phyloP scores from a whole-genome alignment of 2,888 invertebrate species.

The Timema podura region DNA sequence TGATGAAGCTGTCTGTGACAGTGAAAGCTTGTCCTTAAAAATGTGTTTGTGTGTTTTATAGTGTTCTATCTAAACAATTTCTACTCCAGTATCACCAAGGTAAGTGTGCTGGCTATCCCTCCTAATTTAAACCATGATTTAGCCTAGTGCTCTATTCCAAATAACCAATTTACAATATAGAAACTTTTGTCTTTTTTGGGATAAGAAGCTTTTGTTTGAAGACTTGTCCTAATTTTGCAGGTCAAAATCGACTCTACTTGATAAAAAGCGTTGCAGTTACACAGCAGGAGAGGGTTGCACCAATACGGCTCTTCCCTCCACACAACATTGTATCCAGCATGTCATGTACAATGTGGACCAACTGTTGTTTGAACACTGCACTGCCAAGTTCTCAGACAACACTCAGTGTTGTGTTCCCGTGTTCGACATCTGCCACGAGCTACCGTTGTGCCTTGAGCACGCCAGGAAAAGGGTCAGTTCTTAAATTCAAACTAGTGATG shows the following conservation, averaged over 20 bases:
- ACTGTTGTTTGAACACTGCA: slow-evolving; percentile 73
- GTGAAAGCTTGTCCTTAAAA: too few species aligned
- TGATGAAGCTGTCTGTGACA: too few species aligned
- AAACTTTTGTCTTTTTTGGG: neutral
- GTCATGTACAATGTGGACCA: slow-evolving; percentile 83
- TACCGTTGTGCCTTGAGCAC: slow-evolving; percentile 83
- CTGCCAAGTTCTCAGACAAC: slow-evolving; percentile 73
- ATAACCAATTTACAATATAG: neutral
- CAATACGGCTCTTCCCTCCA: slow-evolving; percentile 63
- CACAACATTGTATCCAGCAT: slow-evolving; percentile 78
- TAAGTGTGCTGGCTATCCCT: too few species aligned
- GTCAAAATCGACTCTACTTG: slow-evolving; percentile 36
- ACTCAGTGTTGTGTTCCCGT: slow-evolving; percentile 75
- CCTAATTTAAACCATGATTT: too few species aligned
- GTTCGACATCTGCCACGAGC: slow-evolving; percentile 71
- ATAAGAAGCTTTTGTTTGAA: neutral
- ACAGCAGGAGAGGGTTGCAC: too few species aligned
- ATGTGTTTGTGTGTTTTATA: too few species aligned
- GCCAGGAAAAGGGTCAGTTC: slow-evolving; percentile 67
- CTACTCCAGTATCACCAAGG: too few species aligned
- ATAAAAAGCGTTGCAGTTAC: slow-evolving; percentile 37
- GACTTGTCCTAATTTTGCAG: slow-evolving; percentile 26
- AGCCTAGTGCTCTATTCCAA: too few species aligned
- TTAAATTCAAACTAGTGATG: neutral
- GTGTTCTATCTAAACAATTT: too few species aligned